Conservation (phyloP, 2,797 vertebrate species). For the Nothura maculosa region DNA sequence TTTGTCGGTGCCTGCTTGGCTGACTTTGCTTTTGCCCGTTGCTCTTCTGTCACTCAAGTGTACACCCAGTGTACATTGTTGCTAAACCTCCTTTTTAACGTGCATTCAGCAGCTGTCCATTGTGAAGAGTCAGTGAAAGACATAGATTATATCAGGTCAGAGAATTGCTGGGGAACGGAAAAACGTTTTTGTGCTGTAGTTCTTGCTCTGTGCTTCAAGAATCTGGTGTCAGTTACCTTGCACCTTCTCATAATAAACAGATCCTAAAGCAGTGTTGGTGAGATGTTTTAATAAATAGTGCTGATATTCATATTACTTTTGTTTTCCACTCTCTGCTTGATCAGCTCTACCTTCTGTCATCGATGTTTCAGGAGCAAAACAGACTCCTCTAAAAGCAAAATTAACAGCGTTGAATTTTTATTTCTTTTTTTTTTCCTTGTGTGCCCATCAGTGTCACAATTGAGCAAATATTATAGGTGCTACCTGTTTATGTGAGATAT, state of each 20-base stretch:
- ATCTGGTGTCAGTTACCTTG: not conserved
- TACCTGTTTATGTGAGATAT: too few species aligned
- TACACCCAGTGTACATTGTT: fast-evolving
- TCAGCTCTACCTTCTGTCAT: not conserved
- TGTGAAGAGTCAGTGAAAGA: not conserved
- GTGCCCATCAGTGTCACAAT: not conserved
- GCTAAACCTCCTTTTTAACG: not conserved
- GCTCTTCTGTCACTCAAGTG: not conserved
- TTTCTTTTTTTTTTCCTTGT: not conserved
- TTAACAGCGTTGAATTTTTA: fast-evolving
- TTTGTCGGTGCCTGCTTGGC: fast-evolving
- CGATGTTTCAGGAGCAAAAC: not conserved
- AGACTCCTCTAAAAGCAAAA: not conserved
- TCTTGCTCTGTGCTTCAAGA: not conserved
- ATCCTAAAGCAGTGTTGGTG: fast-evolving
- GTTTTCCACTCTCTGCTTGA: not conserved
- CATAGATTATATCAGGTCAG: not conserved
- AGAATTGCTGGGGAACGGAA: not conserved
- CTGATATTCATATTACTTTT: fast-evolving
- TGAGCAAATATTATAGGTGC: not conserved
- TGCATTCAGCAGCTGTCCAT: not conserved
- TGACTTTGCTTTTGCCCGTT: not conserved
- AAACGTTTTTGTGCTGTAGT: not conserved
- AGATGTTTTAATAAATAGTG: not conserved
- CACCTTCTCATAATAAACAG: not conserved